Conservation (phyloP, 2,113 vertebrate genomes). For the Otis tarda region DNA sequence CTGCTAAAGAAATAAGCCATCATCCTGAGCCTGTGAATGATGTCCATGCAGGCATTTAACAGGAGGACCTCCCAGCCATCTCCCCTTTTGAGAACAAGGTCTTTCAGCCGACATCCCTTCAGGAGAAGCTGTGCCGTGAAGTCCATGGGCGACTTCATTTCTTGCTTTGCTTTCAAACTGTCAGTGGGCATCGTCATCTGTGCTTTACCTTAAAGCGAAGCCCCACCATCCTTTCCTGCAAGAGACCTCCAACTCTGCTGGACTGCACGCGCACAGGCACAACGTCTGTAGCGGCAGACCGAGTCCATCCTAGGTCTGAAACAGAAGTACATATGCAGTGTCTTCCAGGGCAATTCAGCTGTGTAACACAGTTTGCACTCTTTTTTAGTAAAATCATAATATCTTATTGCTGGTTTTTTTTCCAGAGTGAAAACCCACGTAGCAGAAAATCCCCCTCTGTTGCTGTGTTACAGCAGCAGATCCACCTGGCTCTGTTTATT, state of each 20-base stretch:
- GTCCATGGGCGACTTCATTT: fast-evolving
- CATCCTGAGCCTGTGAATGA: not conserved
- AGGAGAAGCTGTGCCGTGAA: not conserved
- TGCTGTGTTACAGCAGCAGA: not conserved
- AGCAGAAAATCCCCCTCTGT: not conserved
- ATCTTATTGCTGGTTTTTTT: not conserved
- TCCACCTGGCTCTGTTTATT: not conserved
- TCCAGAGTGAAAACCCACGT: not conserved
- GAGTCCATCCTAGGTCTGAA: not conserved
- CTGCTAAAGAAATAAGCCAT: not conserved
- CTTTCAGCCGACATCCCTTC: not conserved
- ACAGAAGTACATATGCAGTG: not conserved
- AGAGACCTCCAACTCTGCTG: fast-evolving
- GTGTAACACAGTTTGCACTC: not conserved
- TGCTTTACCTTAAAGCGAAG: not conserved
- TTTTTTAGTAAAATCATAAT: not conserved
- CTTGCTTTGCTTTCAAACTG: no score
- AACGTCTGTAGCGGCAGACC: not conserved
- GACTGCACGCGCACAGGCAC: not conserved
- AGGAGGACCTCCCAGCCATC: not conserved
- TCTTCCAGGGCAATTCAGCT: not conserved
- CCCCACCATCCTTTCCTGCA: not conserved
- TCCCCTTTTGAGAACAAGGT: not conserved
- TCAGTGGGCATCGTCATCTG: not conserved
- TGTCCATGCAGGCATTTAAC: not conserved